These are phyloP conservation scores for Periplaneta americana DNA, from an alignment of 1,140 invertebrate genomes.

Conservation along the genomic window DNA sequence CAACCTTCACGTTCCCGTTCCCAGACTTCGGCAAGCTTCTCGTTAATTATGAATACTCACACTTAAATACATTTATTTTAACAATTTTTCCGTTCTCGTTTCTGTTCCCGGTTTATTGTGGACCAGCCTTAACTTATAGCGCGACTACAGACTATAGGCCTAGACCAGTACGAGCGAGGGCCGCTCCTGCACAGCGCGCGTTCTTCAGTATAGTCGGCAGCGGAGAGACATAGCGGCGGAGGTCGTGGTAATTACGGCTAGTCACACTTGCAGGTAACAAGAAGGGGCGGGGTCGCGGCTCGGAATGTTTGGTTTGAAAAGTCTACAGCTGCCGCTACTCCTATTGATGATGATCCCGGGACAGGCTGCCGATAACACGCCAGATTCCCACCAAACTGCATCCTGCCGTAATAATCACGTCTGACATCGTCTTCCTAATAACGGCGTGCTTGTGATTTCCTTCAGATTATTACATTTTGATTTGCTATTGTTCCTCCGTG, in stretches of 20 bases:
- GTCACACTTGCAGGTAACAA: neutral
- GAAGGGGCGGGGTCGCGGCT: neutral
- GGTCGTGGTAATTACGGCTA: neutral
- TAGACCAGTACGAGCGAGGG: no score
- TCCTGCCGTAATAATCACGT: neutral
- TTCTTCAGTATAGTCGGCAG: neutral
- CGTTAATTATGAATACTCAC: no score
- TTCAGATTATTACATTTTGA: neutral
- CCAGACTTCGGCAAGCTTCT: no score
- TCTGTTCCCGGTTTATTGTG: no score
- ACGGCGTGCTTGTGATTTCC: neutral
- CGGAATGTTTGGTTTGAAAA: neutral
- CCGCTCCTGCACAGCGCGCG: neutral
- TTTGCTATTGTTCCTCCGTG: neutral
- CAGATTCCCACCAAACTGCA: neutral
- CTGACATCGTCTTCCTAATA: neutral
- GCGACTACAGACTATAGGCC: no score
- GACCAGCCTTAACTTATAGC: no score
- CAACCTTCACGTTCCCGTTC: no score
- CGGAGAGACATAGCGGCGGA: no score
- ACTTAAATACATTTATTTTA: no score
- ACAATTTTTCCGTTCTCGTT: no score
- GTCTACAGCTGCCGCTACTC: neutral
- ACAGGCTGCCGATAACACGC: neutral
- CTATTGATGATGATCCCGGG: neutral